Evolutionary conservation across 2,113 vertebrate genomes (phyloP).

Genomic region (Kryptolebias marmoratus): DNA sequence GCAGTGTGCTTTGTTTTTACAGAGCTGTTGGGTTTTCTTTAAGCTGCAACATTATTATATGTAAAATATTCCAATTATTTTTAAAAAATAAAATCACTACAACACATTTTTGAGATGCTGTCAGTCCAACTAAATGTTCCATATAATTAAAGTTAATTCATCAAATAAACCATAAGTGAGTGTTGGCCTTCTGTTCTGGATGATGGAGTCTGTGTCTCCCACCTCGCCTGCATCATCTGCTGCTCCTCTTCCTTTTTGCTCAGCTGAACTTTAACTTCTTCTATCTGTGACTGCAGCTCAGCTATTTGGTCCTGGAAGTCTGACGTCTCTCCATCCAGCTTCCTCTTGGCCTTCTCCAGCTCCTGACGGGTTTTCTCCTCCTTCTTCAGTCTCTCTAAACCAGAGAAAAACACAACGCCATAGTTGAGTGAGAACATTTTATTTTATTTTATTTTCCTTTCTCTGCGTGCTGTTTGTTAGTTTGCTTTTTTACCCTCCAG

Average conservation of each 20-base stretch:
- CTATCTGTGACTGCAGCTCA: constrained; percentile 93
- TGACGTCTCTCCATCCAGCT: constrained; percentile 93
- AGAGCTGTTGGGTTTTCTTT: neutral
- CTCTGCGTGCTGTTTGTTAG: neutral
- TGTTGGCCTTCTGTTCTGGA: neutral
- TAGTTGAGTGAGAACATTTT: accelerated
- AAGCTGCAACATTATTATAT: too few species aligned
- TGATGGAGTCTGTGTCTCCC: constrained; percentile 10
- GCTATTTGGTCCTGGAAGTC: constrained; percentile 97
- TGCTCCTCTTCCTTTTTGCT: constrained; percentile 97
- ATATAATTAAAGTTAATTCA: too few species aligned
- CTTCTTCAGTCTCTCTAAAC: constrained; percentile 93
- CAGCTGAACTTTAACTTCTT: constrained; percentile 92
- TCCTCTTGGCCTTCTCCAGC: constrained; percentile 95
- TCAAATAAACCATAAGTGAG: too few species aligned
- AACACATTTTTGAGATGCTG: too few species aligned
- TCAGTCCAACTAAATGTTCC: too few species aligned
- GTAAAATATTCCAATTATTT: too few species aligned
- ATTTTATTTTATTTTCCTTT: neutral
- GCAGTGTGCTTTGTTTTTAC: constrained; percentile 7
- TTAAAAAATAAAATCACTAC: too few species aligned
- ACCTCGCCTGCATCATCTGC: constrained; percentile 91
- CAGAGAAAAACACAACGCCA: neutral
- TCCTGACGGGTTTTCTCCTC: constrained; percentile 98
- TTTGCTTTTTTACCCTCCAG: constrained; percentile 86